These are phyloP conservation scores for Grallaria varia DNA, from an alignment of 2,113 vertebrate genomes.

Conservation along the genomic window DNA sequence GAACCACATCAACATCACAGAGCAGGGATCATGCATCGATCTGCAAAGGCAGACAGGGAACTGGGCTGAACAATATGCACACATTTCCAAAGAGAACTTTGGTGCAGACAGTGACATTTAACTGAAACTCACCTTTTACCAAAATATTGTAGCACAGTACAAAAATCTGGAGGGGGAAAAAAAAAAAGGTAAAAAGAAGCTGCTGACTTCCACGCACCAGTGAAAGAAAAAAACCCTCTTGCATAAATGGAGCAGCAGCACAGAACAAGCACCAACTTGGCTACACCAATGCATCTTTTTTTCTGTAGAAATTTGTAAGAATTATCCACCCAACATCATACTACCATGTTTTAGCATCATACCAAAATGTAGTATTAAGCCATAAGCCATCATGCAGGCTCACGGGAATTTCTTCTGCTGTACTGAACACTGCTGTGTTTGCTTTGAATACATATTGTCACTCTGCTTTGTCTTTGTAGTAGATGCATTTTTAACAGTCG, in stretches of 20 bases:
- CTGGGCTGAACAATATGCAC: conserved; percentile 3
- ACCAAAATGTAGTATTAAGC: not conserved
- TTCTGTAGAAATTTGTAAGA: not conserved
- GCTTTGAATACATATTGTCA: not conserved
- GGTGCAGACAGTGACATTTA: conserved; percentile 17
- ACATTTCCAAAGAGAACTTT: not conserved
- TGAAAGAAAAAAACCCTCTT: not conserved
- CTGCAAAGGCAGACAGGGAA: conserved; percentile 41
- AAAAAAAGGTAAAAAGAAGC: conserved; percentile 16
- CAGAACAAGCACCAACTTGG: conserved; percentile 7
- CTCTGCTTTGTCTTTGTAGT: conserved; percentile 21
- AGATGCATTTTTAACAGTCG: conserved; percentile 47
- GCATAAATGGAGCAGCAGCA: conserved; percentile 42
- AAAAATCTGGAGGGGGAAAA: not conserved
- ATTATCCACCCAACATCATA: not conserved
- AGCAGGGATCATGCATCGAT: conserved; percentile 38
- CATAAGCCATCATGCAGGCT: not conserved
- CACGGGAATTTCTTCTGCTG: not conserved
- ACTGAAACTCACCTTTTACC: conserved; percentile 39
- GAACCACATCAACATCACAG: not conserved
- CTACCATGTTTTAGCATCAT: not conserved
- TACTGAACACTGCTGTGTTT: not conserved
- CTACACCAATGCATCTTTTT: not conserved
- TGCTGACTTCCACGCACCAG: not conserved
- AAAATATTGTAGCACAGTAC: not conserved